A percentile compares a stretch with the other conserved stretches of the same genome.
Evolutionary conservation across 2,888 invertebrate species (phyloP).

Genomic region (Anoncus sp.): DNA sequence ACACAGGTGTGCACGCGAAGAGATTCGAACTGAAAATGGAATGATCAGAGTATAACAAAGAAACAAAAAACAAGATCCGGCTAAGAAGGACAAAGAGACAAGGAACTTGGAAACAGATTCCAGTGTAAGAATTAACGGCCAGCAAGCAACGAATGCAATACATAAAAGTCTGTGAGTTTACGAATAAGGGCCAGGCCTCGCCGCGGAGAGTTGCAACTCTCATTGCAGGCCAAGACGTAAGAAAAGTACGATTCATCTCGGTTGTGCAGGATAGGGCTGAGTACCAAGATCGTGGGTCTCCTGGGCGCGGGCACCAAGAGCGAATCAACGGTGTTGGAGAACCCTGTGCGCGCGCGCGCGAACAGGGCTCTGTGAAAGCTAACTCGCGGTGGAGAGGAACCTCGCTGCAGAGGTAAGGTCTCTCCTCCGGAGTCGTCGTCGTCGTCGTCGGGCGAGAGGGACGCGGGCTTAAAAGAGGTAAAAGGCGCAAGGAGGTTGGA

Average conservation of each 20-base stretch:
- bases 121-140: neutral
- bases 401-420: too few relatives aligned
- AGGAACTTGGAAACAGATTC: neutral
- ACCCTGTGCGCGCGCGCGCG: constrained; percentile 29
- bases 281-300: constrained; percentile 57
- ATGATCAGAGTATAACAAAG: too few relatives aligned
- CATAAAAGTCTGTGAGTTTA: neutral
- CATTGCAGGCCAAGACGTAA: too few relatives aligned
- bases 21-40: too few relatives aligned
- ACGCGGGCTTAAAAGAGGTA: constrained; percentile 20
- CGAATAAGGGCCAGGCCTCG: neutral
- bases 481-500: constrained; percentile 50
- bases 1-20: too few relatives aligned
- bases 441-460: neutral
- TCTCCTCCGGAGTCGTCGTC: too few relatives aligned
- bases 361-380: constrained; percentile 30
- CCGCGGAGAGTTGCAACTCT: too few relatives aligned
- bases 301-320: constrained; percentile 36
- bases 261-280: constrained; percentile 29
- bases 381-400: constrained; percentile 17
- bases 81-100: neutral
- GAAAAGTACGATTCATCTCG: neutral
- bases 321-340: constrained; percentile 40
- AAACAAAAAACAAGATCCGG: neutral
- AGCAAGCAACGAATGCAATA: neutral